Evolutionary conservation across 2,888 invertebrate species (phyloP), one percentile per base, ranked within the genome.

Genomic region (Nomada fucata): DNA sequence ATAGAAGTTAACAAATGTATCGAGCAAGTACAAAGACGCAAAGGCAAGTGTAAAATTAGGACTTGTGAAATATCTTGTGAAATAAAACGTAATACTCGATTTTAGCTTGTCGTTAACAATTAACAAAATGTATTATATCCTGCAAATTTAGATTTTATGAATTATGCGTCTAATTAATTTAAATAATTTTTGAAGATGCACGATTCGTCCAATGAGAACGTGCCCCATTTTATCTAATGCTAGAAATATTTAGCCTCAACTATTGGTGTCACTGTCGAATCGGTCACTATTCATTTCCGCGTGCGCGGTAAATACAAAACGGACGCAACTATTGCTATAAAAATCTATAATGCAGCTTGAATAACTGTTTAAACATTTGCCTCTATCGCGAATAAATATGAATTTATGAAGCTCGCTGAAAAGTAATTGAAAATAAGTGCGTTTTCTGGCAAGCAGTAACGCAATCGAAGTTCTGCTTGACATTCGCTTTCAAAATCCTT

Each of bases 231-330:
- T 69, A 65, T 23, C 10, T 5, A 18, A 52, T 3, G 13, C 73
- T 83, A 69, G 83, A 55, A 69, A 72, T 11, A 78, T 83, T 75
- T 42, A 2, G 18, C 15, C 11, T 50, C 1, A 11, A n/a, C 11
- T 23, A 42, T 74, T 84, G 84, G 84, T 44, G 3, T 2, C 50
- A 61, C 47, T 76, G 55, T 11, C 11, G 36, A 23, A 75, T 68
- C 64, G 20, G 47, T 72, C 13, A 42, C 42, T 26, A 42, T 57
- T 50, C 20, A 64, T 65, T 83, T 77, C 77, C 76, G 72, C 59
- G 15, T 55, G 20, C 60, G 76, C 74, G 79, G 82, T 59, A 85
- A 76, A 82, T 79, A 73, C 26, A 18, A 85, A 75, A 15, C 36
- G 13, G 23, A 13, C 57, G 11, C 55, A 75, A 36, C 18, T 9